phyloP scores from a whole-genome alignment of 2,797 vertebrate genomes.

The Okamejei kenojei region DNA sequence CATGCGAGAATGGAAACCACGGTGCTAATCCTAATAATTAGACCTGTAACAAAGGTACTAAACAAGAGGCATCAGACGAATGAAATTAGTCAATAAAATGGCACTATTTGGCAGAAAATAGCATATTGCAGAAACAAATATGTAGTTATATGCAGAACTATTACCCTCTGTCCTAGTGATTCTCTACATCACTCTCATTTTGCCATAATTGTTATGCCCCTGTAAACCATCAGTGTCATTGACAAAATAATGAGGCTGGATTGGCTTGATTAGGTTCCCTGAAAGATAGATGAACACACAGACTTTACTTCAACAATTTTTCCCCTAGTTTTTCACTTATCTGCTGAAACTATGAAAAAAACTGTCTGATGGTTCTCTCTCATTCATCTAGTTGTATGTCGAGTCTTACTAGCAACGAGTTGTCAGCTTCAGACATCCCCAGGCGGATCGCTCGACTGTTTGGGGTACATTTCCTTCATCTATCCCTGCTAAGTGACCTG shows the following conservation, averaged over 20 bases:
- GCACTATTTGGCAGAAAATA: not conserved
- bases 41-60: not conserved
- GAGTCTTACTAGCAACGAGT: slow-evolving; percentile 25
- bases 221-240: not conserved
- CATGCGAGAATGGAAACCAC: not conserved
- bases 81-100: slow-evolving; percentile 10
- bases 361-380: slow-evolving; percentile 4
- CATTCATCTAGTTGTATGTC: slow-evolving; percentile 7
- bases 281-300: not conserved
- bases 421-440: slow-evolving; percentile 12
- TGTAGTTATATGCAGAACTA: not conserved
- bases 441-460: slow-evolving; percentile 23
- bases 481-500: slow-evolving; percentile 31
- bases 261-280: not conserved
- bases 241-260: slow-evolving; percentile 8
- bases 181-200: not conserved
- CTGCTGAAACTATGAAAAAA: slow-evolving; percentile 3
- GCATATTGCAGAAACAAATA: not conserved
- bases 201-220: not conserved
- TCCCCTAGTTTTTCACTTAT: not conserved
- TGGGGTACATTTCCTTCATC: slow-evolving; percentile 33
- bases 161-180: not conserved
- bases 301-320: slow-evolving; percentile 21
- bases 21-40: not conserved
- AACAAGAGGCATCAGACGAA: not conserved